Base-by-base conservation (phyloP, 2,797 vertebrate species). In the Halcyon chelicuti region DNA sequence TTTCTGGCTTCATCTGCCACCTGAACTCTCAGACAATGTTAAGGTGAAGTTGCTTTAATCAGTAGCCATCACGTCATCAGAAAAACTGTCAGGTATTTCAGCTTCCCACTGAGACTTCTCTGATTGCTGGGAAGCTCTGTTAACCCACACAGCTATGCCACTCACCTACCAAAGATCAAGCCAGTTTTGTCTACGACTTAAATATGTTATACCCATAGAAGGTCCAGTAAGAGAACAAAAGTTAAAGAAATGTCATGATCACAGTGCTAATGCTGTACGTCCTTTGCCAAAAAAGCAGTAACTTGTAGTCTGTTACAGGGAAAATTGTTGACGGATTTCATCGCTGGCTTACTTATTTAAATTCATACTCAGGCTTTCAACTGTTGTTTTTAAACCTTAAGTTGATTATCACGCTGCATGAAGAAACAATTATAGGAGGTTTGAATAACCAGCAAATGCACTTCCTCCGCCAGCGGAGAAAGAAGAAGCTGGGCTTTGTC, bases 331-430 rank as follows among this genome's bases (percentile, higher is more conserved):
- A 46, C 33, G 25, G 21, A 73, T 73, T 86, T 77, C 60, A 37
- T 42, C 75, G 29, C 52, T 88, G 57, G 22, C 35, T 82, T 82
- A 54, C n/a, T 89, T 61, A 68, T 82, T 90, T 58, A 66, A 88
- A 83, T 93, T 71, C 63, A 82, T 40, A 49, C 20, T 54, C 39
- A 29, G 46, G 46, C 44, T 85, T 86, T 84, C 23, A 40, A 54
- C 46, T n/a, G 60, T 79, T 78, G 33, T 75, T 94, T 71, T 51
- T 71, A 90, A 95, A 60, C 72, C 58, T 88, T 65, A 90, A 86
- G 68, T 47, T 88, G 84, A 93, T 93, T 87, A 88, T 49, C 46
- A 40, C 5, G 0, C 80, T 60, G 63, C 73, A 84, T 4, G 5
- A 93, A 86, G 76, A 90, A 87, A 91, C 42, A 80, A 75, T 61